Evolutionary conservation across 2,888 invertebrate genomes (phyloP), one percentile per base, ranked within the genome.

Genomic region (Leucoma salicis): DNA sequence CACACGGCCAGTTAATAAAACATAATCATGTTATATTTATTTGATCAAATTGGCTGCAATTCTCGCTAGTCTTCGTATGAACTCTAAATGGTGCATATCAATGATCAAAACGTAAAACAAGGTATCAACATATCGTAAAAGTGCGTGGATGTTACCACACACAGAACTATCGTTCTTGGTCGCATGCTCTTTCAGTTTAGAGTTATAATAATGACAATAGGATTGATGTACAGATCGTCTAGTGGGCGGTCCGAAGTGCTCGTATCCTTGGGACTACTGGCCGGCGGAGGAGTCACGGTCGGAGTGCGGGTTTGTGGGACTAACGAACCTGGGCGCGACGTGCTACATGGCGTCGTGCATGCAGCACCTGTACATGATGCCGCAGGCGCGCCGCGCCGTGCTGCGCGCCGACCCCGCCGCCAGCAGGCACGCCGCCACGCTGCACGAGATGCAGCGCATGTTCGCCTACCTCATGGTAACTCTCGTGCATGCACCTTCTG

Each of bases 301-400:
- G 0, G 96, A 97, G 69, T 97, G 97, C 78, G 98, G 98, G 8
- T 97, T 96, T 82, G 98, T 97, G 0, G 98, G 98, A 0, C 90
- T 98, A 3, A 97, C 97, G 0, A 98, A 98, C 85, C 91, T 98
- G 11, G 98, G 98, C 15, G 98, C 98, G 15, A 98, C 98, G 0
- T 98, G 98, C 77, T 98, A 98, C 81, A 97, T 98, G 97, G 98
- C 98, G 7, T 97, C 98, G 2, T 98, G 98, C 70, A 96, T 98
- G 94, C 98, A 98, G 78, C 98, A 98, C 80, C 86, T 98, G 52
- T 98, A 97, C 78, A 98, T 98, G 98, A 97, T 98, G 95, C 98
- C 98, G 3, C 96, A 96, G 70, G 97, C 97, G 0, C 90, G 98
- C 36, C 93, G 94, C 34, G 95, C 97, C 0, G 94, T 98, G 59